These are phyloP conservation scores for Cyphomyrmex costatus DNA, from an alignment of 1,140 invertebrate genomes.

Conservation along the genomic window DNA sequence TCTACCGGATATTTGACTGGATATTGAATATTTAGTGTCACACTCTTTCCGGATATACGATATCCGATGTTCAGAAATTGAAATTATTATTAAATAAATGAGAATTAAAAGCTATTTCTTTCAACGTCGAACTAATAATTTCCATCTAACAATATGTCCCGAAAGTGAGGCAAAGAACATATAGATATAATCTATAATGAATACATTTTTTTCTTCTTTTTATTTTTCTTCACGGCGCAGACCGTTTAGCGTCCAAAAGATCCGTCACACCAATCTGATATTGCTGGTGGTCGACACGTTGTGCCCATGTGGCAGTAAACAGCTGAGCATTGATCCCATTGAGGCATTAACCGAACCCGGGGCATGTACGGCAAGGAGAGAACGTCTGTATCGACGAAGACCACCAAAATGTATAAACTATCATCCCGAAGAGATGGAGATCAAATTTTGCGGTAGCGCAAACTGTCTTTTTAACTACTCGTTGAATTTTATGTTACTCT, in stretches of 20 bases:
- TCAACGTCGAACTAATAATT: no score
- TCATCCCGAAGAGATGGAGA: conserved; percentile 94
- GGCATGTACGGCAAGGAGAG: conserved; percentile 87
- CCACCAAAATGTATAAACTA: conserved; percentile 95
- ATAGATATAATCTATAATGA: neutral
- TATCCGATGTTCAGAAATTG: no score
- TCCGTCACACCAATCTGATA: conserved; percentile 96
- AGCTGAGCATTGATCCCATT: conserved; percentile 92
- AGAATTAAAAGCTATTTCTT: no score
- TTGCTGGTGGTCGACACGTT: conserved; percentile 95
- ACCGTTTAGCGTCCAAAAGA: conserved; percentile 97
- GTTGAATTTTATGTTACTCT: conserved; percentile 62
- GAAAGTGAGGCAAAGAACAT: neutral
- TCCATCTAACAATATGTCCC: no score
- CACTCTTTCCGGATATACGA: no score
- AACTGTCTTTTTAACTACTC: conserved; percentile 66
- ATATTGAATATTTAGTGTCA: no score
- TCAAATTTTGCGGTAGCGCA: conserved; percentile 90
- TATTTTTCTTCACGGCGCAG: conserved; percentile 84
- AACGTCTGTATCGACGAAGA: conserved; percentile 89
- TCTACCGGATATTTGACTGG: no score
- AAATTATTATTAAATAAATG: no score
- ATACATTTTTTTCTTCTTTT: neutral
- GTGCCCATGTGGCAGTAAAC: conserved; percentile 95
- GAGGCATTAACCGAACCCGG: conserved; percentile 87